These are phyloP conservation scores for Propithecus deckenii DNA, from an alignment of 2,797 vertebrate species.

Conservation along the genomic window DNA sequence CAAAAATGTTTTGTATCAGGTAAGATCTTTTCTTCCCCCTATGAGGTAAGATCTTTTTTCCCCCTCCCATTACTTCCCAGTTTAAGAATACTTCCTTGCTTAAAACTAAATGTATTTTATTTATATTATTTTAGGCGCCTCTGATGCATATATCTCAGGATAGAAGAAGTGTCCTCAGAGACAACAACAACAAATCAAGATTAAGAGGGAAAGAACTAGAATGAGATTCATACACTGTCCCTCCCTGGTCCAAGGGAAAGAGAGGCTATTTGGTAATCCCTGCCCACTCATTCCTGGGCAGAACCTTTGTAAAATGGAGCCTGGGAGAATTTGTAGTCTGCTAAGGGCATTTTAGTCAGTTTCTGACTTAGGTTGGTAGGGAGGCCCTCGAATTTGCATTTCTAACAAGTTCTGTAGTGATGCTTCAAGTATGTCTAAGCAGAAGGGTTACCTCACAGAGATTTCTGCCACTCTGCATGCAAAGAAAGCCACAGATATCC, in stretches of 20 bases:
- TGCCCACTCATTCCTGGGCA: neutral
- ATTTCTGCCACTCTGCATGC: neutral
- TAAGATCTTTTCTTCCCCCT: neutral
- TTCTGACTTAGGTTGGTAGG: neutral
- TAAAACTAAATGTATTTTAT: neutral
- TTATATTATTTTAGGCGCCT: neutral
- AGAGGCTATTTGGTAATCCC: neutral
- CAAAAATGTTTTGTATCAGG: neutral
- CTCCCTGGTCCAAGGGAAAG: neutral
- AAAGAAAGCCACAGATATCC: neutral
- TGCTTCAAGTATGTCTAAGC: neutral
- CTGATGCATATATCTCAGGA: slow-evolving; percentile 2
- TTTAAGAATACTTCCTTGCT: neutral
- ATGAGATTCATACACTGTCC: neutral
- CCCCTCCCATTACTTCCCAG: neutral
- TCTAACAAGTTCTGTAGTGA: neutral
- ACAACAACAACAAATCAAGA: neutral
- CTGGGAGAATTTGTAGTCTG: neutral
- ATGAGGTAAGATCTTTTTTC: neutral
- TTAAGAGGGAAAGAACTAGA: neutral
- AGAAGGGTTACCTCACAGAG: neutral
- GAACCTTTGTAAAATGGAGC: neutral
- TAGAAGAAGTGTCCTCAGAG: neutral
- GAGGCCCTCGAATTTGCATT: neutral
- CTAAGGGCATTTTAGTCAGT: neutral